Evolutionary conservation across 2,113 vertebrate species (phyloP), one percentile per base, ranked within the genome.

Genomic region (Aythya baeri): DNA sequence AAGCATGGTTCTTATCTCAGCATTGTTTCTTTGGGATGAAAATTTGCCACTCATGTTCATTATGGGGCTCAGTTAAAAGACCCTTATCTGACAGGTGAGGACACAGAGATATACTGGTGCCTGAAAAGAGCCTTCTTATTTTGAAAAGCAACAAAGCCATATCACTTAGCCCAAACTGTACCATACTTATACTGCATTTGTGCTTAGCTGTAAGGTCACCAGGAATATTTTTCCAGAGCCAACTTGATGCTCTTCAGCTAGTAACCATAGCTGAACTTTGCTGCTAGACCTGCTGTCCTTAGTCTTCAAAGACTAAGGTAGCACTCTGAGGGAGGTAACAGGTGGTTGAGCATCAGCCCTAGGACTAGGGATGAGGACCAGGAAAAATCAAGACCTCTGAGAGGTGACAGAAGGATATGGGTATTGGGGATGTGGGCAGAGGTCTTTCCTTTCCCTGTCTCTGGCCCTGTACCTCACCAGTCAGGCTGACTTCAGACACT

Each of bases 1-100:
- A 71, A 86, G 34, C 18, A 46, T 20, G 3, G 2, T 65, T 49
- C 59, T 73, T 13, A 80, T 58, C 72, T 66, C 55, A 49, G 54
- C 32, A 66, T 31, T 16, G 31, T 36, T 68, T 55, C 32, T 50
- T 55, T 84, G 41, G 18, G 41, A 46, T 4, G 2, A 74, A 23
- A 80, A 67, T 78, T 81, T 78, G 11, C 31, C 61, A 36, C 55
- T 81, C 36, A 27, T 18, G 57, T 59, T 86, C 93, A 82, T 92
- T 34, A 20, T 34, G 23, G 89, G 9, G 23, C 55, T 86, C 32
- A 38, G 34, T 82, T 22, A 38, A 34, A 86, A 84, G 49, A 75
- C 11, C 34, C 32, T 67, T 38, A 41, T 57, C 34, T 62, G 38
- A 61, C 14, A 23, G 66, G 61, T 76, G 67, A 83, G 67, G 71